phyloP scores from a whole-genome alignment of 2,797 vertebrate genomes.

The Borostomias antarcticus region DNA sequence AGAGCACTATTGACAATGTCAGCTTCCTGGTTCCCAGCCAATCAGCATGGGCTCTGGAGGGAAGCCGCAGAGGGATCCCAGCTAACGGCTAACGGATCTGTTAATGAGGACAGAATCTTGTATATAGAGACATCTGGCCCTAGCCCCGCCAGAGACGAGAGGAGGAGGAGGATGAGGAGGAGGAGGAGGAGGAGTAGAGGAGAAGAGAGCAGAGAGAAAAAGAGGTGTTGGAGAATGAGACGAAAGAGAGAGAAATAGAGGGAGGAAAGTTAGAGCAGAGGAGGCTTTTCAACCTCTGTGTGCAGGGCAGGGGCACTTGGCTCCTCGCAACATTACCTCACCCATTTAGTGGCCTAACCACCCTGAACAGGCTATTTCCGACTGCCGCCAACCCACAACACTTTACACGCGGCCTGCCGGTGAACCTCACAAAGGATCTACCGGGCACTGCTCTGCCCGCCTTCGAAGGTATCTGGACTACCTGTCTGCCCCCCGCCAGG shows the following conservation, averaged over 20 bases:
- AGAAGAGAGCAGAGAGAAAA: background rate
- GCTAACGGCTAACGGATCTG: constrained; percentile 32
- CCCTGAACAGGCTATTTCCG: constrained; percentile 44
- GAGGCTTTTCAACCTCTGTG: too few relatives aligned
- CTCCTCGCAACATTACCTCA: constrained; percentile 32
- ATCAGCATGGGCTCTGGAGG: constrained; percentile 12
- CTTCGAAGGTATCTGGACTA: background rate
- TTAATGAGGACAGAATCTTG: constrained; percentile 34
- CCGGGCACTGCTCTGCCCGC: background rate
- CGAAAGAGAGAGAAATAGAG: background rate
- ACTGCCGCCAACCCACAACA: constrained; percentile 32
- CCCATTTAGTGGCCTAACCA: constrained; percentile 45
- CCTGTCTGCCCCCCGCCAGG: constrained; percentile 8
- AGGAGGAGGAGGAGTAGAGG: background rate
- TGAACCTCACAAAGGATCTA: constrained; percentile 19
- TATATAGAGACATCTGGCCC: constrained; percentile 25
- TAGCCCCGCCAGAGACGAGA: constrained; percentile 41
- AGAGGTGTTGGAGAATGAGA: background rate
- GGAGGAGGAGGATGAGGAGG: background rate
- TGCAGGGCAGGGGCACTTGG: background rate
- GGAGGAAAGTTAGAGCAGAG: background rate
- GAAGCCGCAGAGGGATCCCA: constrained; percentile 32
- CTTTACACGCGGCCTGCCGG: constrained; percentile 24
- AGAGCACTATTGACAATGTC: constrained; percentile 36
- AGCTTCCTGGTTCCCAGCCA: constrained; percentile 18